Conservation (phyloP, 2,113 vertebrate species). For the Dolichallabes microphthalmus region DNA sequence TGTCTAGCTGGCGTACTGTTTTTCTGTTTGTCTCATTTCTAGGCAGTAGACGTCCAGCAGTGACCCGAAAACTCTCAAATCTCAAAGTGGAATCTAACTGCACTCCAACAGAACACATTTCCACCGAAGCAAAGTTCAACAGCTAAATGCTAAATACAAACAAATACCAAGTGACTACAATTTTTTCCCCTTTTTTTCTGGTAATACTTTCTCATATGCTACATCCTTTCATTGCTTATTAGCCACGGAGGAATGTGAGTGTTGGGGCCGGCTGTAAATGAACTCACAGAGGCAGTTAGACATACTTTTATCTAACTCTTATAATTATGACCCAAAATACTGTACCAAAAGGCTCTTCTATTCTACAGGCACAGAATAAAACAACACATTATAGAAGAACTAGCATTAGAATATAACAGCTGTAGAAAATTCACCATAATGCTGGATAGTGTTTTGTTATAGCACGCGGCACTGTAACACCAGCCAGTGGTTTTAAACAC, state of each 20-base stretch:
- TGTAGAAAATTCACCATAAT: no score
- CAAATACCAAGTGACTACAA: neutral
- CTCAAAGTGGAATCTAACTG: neutral
- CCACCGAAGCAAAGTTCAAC: neutral
- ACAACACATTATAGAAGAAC: neutral
- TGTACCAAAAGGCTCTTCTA: neutral
- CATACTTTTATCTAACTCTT: slow-evolving; percentile 1
- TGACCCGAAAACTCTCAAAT: neutral
- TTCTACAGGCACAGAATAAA: neutral
- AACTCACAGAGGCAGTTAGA: slow-evolving; percentile 12
- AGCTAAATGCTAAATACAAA: neutral
- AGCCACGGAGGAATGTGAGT: slow-evolving; percentile 7
- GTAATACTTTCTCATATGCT: neutral
- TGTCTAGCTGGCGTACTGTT: neutral
- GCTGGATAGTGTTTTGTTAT: neutral
- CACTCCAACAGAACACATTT: neutral
- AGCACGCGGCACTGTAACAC: neutral
- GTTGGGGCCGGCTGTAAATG: slow-evolving; percentile 11
- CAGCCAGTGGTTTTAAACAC: neutral
- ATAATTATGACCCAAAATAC: neutral
- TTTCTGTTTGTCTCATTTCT: neutral
- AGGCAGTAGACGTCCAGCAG: neutral
- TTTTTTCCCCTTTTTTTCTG: neutral
- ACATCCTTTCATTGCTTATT: neutral
- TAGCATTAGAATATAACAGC: neutral